A percentile compares a stretch with the other conserved stretches of the same genome.
Conservation (phyloP, 2,113 vertebrate genomes). For the Trinectes maculatus region DNA sequence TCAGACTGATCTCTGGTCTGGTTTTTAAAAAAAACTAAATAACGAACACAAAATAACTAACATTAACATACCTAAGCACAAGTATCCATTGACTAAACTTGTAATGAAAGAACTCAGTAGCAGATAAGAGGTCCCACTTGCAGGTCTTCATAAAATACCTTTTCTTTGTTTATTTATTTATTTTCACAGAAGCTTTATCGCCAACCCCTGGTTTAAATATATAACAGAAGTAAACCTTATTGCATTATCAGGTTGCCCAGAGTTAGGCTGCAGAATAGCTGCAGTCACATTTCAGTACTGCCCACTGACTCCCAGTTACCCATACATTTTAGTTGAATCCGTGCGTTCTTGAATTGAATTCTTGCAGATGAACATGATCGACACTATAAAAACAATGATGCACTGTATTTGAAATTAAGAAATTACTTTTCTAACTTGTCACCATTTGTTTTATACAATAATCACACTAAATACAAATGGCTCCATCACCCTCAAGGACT, state of each 20-base stretch:
- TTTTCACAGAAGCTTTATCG: not conserved
- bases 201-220: not conserved
- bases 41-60: no score
- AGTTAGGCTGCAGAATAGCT: not conserved
- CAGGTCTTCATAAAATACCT: not conserved
- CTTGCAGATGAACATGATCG: not conserved
- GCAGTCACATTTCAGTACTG: not conserved
- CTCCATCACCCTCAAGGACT: not conserved
- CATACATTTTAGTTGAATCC: not conserved
- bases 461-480: not conserved
- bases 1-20: constrained; percentile 2
- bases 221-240: constrained; percentile 7
- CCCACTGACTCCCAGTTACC: not conserved
- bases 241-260: not conserved
- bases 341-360: constrained; percentile 9
- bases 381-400: not conserved
- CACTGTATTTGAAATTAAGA: constrained; percentile 5
- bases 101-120: constrained; percentile 9
- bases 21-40: no score
- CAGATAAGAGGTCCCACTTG: not conserved
- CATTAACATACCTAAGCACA: constrained; percentile 40
- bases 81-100: constrained; percentile 24
- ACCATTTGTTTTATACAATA: not conserved
- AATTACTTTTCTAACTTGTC: not conserved
- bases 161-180: not conserved